Evolutionary conservation across 64 coral and sea anemone species (phyloP).

Genomic region (Actinia tenebrosa): DNA sequence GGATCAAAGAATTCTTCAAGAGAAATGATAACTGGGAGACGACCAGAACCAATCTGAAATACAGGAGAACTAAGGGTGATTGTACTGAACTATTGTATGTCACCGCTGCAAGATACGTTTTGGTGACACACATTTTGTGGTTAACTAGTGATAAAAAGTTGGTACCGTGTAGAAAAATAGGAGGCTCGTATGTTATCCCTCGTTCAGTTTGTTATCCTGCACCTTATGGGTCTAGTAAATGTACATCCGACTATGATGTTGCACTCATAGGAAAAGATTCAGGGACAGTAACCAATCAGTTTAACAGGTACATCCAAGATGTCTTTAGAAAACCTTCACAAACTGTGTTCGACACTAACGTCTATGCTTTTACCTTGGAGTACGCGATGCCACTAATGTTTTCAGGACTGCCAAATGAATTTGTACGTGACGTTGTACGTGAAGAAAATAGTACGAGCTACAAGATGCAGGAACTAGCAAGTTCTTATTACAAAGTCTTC

Average conservation of each 20-base stretch:
- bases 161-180: not conserved
- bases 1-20: conserved; percentile 9
- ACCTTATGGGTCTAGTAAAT: conserved; percentile 44
- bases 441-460: not conserved
- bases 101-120: conserved; percentile 56
- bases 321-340: conserved; percentile 40
- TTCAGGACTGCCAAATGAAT: not conserved
- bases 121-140: conserved; percentile 38
- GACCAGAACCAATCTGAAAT: not conserved
- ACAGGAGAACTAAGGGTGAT: not conserved
- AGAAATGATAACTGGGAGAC: conserved; percentile 9
- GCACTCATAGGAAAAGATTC: conserved; percentile 49
- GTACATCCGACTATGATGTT: conserved; percentile 64
- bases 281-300: conserved; percentile 22
- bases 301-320: conserved; percentile 46
- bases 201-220: conserved; percentile 40
- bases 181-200: not conserved
- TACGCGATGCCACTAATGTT: conserved; percentile 45
- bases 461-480: conserved; percentile 48
- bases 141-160: not conserved
- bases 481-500: conserved; percentile 69
- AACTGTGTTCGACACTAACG: conserved; percentile 65
- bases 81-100: conserved; percentile 16
- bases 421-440: not conserved
- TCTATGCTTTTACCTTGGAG: conserved; percentile 62